Evolutionary conservation across 2,113 vertebrate species (phyloP).

Genomic region (Castor canadensis): DNA sequence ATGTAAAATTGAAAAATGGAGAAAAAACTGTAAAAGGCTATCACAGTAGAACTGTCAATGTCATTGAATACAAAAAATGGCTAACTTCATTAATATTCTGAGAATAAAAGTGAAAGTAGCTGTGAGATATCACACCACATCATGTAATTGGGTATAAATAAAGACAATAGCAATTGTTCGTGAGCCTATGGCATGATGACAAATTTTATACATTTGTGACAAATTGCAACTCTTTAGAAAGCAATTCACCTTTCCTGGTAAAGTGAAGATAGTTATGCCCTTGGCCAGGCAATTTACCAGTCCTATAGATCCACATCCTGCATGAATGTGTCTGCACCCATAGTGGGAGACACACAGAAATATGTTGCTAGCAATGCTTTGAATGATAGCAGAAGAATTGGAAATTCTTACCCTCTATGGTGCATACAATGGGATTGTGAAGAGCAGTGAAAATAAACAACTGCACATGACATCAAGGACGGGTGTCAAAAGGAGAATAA

Average conservation of each 20-base stretch:
- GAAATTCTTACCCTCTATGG: not conserved
- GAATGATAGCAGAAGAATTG: not conserved
- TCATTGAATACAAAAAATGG: not conserved
- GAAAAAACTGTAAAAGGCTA: not conserved
- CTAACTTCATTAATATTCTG: not conserved
- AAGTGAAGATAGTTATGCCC: not conserved
- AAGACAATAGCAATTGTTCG: not conserved
- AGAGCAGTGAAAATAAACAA: not conserved
- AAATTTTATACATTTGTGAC: not conserved
- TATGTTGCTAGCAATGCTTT: fast-evolving
- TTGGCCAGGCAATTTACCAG: not conserved
- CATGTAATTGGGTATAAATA: not conserved
- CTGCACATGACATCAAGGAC: not conserved
- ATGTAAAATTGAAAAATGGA: not conserved
- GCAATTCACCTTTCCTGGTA: not conserved
- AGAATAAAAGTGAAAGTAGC: not conserved
- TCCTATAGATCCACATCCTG: not conserved
- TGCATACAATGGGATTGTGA: not conserved
- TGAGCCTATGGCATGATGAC: not conserved
- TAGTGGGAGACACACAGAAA: too few species aligned
- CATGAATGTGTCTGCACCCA: not conserved
- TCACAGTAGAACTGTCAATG: not conserved
- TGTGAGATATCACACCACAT: not conserved
- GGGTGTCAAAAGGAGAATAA: not conserved
- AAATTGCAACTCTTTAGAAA: not conserved